Percentiles rank a stretch among this genome's conserved stretches.
Evolutionary conservation across 2,888 invertebrate species (phyloP).

Genomic region (Acanthosepion pharaonis): DNA sequence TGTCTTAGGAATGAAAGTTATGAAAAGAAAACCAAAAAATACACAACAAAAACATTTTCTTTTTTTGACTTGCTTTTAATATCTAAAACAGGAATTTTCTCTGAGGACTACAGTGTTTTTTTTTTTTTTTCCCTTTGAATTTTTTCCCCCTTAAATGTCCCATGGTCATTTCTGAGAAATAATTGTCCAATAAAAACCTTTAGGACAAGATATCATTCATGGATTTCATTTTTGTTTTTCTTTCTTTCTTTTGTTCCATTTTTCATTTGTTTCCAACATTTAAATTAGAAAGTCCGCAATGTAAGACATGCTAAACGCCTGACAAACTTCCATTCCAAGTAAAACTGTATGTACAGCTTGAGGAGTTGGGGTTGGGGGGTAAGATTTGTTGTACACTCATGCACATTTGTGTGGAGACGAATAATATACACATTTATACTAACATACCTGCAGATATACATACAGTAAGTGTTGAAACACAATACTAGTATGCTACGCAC

Average conservation of each 20-base stretch:
- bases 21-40: neutral
- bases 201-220: neutral
- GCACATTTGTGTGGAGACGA: neutral
- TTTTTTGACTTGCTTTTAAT: conserved; percentile 38
- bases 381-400: neutral
- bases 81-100: conserved; percentile 40
- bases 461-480: neutral
- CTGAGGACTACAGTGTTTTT: neutral
- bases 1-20: neutral
- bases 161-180: neutral
- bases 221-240: neutral
- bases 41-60: neutral
- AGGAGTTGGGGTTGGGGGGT: neutral
- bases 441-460: neutral
- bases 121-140: neutral
- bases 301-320: neutral
- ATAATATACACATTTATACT: neutral
- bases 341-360: neutral
- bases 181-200: neutral
- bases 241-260: neutral
- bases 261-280: neutral
- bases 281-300: conserved; percentile 39
- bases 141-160: neutral
- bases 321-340: neutral
- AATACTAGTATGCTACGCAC: neutral